Conservation (phyloP, 2,113 vertebrate genomes). For the Origma solitaria region DNA sequence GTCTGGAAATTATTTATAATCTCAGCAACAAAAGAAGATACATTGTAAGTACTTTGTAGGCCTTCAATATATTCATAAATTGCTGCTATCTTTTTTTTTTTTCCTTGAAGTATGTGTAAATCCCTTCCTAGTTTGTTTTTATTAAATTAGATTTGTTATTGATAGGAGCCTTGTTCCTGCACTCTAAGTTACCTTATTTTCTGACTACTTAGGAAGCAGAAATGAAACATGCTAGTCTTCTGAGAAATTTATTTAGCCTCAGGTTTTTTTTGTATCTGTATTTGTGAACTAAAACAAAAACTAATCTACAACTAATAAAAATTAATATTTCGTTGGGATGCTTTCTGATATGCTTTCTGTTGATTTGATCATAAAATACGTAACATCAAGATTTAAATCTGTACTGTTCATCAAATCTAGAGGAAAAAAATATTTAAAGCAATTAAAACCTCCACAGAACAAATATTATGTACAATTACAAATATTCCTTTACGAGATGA, state of each 20-base stretch:
- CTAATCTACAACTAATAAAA: constrained; percentile 6
- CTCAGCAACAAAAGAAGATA: background rate
- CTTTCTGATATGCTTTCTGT: background rate
- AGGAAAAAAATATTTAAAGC: background rate
- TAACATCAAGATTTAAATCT: background rate
- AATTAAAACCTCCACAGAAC: background rate
- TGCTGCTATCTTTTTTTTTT: background rate
- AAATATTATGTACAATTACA: background rate
- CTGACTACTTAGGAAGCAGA: background rate
- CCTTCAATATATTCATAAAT: constrained; percentile 25
- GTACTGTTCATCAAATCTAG: background rate
- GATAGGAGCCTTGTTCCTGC: background rate
- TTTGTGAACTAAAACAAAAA: constrained; percentile 14
- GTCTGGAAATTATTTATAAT: constrained; percentile 33
- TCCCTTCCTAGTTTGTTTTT: background rate
- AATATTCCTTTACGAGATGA: background rate
- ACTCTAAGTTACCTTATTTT: constrained; percentile 19
- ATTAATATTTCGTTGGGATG: background rate
- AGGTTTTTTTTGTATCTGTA: background rate
- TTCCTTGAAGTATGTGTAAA: background rate
- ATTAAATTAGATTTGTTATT: constrained; percentile 28
- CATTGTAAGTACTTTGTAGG: background rate
- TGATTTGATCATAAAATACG: constrained; percentile 38
- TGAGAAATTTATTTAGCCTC: background rate
- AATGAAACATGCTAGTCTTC: background rate